Conservation (phyloP, 2,888 invertebrate genomes). For the Trachelus iudaicus region DNA sequence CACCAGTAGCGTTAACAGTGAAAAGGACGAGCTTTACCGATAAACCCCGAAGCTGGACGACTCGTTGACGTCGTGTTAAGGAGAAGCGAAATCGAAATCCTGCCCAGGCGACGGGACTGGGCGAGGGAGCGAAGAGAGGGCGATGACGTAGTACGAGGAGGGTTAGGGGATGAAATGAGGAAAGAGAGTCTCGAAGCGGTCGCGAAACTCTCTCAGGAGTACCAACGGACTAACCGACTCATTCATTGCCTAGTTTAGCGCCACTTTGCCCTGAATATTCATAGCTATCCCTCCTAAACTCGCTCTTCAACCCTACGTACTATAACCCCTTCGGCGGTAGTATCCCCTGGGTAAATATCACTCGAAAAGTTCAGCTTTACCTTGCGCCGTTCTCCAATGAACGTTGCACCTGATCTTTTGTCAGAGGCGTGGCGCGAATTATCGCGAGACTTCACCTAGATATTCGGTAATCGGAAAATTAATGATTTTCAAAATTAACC, state of each 20-base stretch:
- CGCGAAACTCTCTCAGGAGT: neutral
- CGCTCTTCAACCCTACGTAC: neutral
- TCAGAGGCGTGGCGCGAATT: neutral
- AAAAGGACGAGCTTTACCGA: neutral
- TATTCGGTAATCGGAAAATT: too few species aligned
- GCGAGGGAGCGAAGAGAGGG: neutral
- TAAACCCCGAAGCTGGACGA: neutral
- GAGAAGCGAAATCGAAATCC: neutral
- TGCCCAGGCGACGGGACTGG: neutral
- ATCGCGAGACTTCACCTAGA: neutral
- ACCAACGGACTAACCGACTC: slow-evolving; percentile 53
- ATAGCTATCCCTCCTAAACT: slow-evolving; percentile 49
- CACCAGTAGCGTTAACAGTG: neutral
- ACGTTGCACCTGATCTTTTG: neutral
- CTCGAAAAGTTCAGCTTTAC: slow-evolving; percentile 56
- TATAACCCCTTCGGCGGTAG: neutral
- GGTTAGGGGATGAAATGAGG: neutral
- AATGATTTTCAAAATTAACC: too few species aligned
- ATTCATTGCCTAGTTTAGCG: slow-evolving; percentile 63
- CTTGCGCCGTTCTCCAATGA: slow-evolving; percentile 12
- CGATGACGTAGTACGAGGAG: neutral
- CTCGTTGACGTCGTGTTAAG: neutral
- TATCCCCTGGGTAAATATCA: slow-evolving; percentile 59
- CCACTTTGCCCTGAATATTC: slow-evolving; percentile 63
- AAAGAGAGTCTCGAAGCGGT: slow-evolving; percentile 30